A percentile compares a stretch with the other conserved stretches of the same genome.
phyloP scores from a whole-genome alignment of 2,113 vertebrate species.

The Lagopus leucura region DNA sequence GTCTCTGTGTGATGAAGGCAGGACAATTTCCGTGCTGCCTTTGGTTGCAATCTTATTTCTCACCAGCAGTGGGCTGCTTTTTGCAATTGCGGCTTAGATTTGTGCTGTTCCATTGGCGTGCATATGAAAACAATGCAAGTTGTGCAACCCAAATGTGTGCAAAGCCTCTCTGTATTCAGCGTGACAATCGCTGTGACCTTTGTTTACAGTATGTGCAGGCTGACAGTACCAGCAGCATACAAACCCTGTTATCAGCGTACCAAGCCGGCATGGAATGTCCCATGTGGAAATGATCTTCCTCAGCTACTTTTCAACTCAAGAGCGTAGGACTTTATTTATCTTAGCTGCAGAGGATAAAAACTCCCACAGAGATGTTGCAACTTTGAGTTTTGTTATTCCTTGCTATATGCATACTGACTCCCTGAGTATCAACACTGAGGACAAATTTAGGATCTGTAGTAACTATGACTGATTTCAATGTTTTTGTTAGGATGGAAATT shows the following conservation, averaged over 20 bases:
- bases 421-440: not conserved
- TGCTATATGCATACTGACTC: not conserved
- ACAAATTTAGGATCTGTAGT: not conserved
- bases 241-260: not conserved
- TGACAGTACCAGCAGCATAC: not conserved
- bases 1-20: not conserved
- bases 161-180: not conserved
- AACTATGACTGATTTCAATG: not conserved
- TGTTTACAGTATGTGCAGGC: not conserved
- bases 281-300: not conserved
- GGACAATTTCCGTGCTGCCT: not conserved
- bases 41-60: not conserved
- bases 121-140: slow-evolving; percentile 1
- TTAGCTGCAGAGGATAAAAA: not conserved
- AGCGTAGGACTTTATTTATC: not conserved
- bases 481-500: not conserved
- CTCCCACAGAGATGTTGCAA: not conserved
- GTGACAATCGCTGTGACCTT: not conserved
- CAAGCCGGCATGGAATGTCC: not conserved
- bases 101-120: not conserved
- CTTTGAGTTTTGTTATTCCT: not conserved
- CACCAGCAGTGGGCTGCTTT: not conserved
- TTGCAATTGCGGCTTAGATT: not conserved
- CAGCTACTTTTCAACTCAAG: slow-evolving; percentile 21
- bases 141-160: not conserved